Conservation (phyloP, 2,888 invertebrate species). For the Gibbula magus region DNA sequence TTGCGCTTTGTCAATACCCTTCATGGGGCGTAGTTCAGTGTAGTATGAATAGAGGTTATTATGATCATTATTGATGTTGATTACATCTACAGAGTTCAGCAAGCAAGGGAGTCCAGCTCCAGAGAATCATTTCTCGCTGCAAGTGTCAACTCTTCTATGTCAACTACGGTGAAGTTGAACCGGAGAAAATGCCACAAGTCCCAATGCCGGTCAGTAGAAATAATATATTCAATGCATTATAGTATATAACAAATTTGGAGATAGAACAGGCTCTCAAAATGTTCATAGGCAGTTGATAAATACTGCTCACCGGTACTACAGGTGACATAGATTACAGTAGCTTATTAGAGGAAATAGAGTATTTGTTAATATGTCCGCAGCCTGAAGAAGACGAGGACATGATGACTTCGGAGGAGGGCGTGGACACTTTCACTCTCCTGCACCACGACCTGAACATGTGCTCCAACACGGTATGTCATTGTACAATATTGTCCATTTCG, state of each 20-base stretch:
- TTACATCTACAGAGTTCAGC: background rate
- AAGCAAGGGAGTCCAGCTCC: slow-evolving; percentile 81
- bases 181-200: slow-evolving; percentile 78
- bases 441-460: slow-evolving; percentile 99
- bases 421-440: slow-evolving; percentile 97
- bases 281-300: no score
- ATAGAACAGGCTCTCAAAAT: no score
- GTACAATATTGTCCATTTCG: background rate
- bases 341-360: no score
- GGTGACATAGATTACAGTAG: no score
- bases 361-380: slow-evolving; percentile 16
- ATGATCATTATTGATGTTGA: no score
- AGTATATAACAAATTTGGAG: no score
- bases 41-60: no score
- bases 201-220: slow-evolving; percentile 81
- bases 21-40: no score
- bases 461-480: slow-evolving; percentile 86
- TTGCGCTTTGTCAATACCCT: no score
- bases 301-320: no score
- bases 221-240: no score
- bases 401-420: slow-evolving; percentile 86
- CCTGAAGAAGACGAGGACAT: slow-evolving; percentile 78
- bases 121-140: slow-evolving; percentile 97
- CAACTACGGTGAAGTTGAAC: slow-evolving; percentile 90
- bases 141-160: slow-evolving; percentile 99